A percentile compares a stretch with the other conserved stretches of the same genome.
Evolutionary conservation across 2,797 vertebrate species (phyloP).

Genomic region (Circus cinereus): DNA sequence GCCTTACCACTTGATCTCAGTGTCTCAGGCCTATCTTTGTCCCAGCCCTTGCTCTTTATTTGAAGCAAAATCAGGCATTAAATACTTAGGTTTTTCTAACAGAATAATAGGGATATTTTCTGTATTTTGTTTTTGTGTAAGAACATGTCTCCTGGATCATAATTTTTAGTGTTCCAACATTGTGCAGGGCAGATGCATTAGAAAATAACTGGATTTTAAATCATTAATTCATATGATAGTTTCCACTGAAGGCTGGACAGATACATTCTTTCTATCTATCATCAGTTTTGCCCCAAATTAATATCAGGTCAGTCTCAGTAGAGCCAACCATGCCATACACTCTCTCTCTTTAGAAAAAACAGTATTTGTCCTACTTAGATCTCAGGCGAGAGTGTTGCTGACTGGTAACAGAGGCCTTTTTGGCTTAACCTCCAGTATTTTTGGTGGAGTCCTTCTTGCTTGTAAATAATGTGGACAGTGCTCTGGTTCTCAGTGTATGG

Average conservation of each 20-base stretch:
- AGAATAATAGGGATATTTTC: background rate
- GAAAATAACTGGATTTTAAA: background rate
- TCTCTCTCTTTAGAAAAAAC: background rate
- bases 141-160: background rate
- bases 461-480: background rate
- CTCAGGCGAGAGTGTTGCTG: background rate
- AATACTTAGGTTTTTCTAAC: background rate
- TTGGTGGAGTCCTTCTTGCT: background rate
- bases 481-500: background rate
- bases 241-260: background rate
- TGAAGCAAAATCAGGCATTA: background rate
- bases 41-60: background rate
- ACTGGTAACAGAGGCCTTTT: background rate
- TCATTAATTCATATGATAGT: background rate
- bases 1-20: background rate
- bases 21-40: background rate
- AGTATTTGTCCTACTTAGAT: background rate
- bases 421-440: background rate
- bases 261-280: background rate
- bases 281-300: background rate
- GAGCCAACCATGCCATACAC: background rate
- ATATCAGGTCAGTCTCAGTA: background rate
- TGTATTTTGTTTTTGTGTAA: background rate
- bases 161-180: background rate
- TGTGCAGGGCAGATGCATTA: background rate